Evolutionary conservation across 2,797 vertebrate species (phyloP).

Genomic region (Loris lydekkerianus): DNA sequence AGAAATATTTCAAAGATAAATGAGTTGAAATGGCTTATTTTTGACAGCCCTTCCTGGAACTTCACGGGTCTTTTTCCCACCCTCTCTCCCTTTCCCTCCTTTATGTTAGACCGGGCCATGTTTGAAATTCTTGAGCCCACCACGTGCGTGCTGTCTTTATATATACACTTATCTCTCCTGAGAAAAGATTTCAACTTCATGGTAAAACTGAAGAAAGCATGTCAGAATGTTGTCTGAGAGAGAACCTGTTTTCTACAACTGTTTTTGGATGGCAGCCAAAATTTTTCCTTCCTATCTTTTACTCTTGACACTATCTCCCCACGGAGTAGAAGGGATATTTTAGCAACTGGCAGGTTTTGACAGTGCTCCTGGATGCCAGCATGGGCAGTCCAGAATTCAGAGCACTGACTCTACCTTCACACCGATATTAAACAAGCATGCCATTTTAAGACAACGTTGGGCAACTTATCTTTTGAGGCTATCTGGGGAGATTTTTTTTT

Average conservation of each 20-base stretch:
- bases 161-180: constrained; percentile 82
- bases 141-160: constrained; percentile 65
- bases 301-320: constrained; percentile 88
- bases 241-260: constrained; percentile 80
- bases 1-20: constrained; percentile 84
- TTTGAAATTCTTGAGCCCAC: constrained; percentile 85
- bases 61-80: background rate
- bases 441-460: constrained; percentile 86
- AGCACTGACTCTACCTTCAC: constrained; percentile 84
- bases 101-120: constrained; percentile 73
- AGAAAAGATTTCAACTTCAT: constrained; percentile 86
- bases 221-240: constrained; percentile 80
- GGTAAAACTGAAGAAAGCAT: constrained; percentile 87
- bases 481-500: constrained; percentile 87
- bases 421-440: constrained; percentile 88
- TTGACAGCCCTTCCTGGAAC: constrained; percentile 79
- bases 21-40: constrained; percentile 80
- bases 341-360: constrained; percentile 85
- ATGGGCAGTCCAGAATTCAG: constrained; percentile 77
- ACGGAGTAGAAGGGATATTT: constrained; percentile 75
- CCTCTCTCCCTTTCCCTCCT: background rate
- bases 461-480: constrained; percentile 88
- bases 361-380: constrained; percentile 70
- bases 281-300: constrained; percentile 80
- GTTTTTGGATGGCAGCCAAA: constrained; percentile 87